Conservation (phyloP, 2,113 vertebrate species). For the Upupa epops region DNA sequence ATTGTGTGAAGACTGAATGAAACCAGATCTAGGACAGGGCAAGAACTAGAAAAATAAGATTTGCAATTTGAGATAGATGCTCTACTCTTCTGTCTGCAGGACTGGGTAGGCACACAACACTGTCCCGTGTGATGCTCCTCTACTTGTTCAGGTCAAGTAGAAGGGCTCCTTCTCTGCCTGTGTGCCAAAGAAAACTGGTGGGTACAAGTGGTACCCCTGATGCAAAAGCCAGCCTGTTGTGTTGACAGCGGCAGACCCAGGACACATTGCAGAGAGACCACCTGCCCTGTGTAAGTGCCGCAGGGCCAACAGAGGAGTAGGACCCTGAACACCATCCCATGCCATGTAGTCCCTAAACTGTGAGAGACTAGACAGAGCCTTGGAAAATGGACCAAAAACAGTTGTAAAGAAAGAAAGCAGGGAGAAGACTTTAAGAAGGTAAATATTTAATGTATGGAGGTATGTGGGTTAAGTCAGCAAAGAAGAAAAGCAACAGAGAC, state of each 20-base stretch:
- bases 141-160: fast-evolving
- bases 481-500: not conserved
- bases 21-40: not conserved
- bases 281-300: not conserved
- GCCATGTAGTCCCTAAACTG: not conserved
- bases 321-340: not conserved
- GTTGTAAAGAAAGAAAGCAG: not conserved
- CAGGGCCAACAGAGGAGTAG: fast-evolving
- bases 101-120: not conserved
- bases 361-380: not conserved
- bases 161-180: not conserved
- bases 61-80: not conserved
- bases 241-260: not conserved
- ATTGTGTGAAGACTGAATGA: not conserved
- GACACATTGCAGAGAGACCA: not conserved
- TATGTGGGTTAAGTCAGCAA: not conserved
- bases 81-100: not conserved
- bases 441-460: not conserved
- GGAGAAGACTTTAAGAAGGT: not conserved
- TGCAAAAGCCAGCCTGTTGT: not conserved
- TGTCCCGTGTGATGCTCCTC: fast-evolving
- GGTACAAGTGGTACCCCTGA: not conserved
- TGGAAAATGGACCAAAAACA: not conserved
- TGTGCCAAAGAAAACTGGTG: fast-evolving
- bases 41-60: not conserved